A percentile compares a stretch with the other conserved stretches of the same genome.
Conservation (phyloP, 2,888 invertebrate genomes). For the Plagiodera versicolora region DNA sequence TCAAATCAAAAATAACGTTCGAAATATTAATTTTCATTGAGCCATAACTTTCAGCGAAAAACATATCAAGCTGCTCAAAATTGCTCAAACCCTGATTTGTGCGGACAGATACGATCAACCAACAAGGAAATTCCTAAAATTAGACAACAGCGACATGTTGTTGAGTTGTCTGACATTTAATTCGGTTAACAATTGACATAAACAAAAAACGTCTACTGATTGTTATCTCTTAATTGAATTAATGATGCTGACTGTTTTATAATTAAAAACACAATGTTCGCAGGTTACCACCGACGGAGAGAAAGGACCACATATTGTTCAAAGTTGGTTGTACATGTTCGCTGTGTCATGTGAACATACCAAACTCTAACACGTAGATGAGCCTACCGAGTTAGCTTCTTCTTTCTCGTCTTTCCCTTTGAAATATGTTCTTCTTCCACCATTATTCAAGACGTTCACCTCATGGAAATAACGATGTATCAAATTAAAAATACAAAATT, state of each 20-base stretch:
- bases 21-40: background rate
- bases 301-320: slow-evolving; percentile 28
- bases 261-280: slow-evolving; percentile 26
- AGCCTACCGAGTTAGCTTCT: too few species aligned
- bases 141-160: background rate
- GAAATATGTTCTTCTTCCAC: too few species aligned
- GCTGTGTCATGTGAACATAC: slow-evolving; percentile 20
- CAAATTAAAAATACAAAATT: too few species aligned
- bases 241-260: slow-evolving; percentile 22
- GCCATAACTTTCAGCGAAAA: background rate
- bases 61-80: background rate
- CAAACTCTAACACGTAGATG: background rate
- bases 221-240: slow-evolving; percentile 33
- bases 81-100: background rate
- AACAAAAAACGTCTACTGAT: slow-evolving; percentile 23
- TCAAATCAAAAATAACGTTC: too few species aligned
- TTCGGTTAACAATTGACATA: slow-evolving; percentile 11
- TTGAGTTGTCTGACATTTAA: slow-evolving; percentile 6
- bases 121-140: background rate
- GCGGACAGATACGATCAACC: background rate
- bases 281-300: slow-evolving; percentile 22
- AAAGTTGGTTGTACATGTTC: slow-evolving; percentile 21
- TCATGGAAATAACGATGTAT: too few species aligned
- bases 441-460: too few species aligned
- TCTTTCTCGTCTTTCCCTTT: too few species aligned